These are phyloP conservation scores for Agonopterix heracliana DNA, from an alignment of 2,888 invertebrate species.

Conservation along the genomic window DNA sequence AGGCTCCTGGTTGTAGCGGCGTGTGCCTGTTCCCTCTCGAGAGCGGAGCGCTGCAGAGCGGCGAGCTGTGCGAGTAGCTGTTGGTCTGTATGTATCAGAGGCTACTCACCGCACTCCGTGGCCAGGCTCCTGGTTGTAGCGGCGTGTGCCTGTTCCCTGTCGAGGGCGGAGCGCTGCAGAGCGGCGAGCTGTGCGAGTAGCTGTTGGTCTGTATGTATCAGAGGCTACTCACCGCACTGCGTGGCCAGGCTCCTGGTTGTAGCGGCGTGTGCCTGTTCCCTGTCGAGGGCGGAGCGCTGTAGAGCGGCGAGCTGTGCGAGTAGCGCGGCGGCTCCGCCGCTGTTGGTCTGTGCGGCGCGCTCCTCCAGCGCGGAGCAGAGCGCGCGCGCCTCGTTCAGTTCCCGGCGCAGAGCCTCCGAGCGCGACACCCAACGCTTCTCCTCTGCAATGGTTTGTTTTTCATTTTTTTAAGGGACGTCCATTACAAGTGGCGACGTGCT, in stretches of 20 bases:
- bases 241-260: slow-evolving; percentile 15
- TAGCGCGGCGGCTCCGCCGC: slow-evolving; percentile 28
- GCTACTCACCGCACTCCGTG: slow-evolving; percentile 27
- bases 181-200: no score
- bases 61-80: no score
- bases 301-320: slow-evolving; percentile 49
- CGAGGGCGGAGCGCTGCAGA: no score
- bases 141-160: no score
- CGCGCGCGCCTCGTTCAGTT: slow-evolving; percentile 42
- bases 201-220: no score
- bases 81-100: no score
- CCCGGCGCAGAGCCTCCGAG: slow-evolving; percentile 47
- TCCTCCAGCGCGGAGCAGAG: slow-evolving; percentile 16
- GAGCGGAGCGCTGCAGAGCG: no score
- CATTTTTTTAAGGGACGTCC: no score
- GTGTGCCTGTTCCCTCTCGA: no score
- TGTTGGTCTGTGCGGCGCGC: slow-evolving; percentile 19
- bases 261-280: slow-evolving; percentile 38
- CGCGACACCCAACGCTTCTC: slow-evolving; percentile 59
- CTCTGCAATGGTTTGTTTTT: slow-evolving; percentile 29
- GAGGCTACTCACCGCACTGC: slow-evolving; percentile 32
- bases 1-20: no score
- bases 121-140: no score
- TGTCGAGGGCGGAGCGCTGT: slow-evolving; percentile 43
- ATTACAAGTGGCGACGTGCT: no score